Conservation (phyloP, 2,113 vertebrate genomes). For the Castor canadensis region DNA sequence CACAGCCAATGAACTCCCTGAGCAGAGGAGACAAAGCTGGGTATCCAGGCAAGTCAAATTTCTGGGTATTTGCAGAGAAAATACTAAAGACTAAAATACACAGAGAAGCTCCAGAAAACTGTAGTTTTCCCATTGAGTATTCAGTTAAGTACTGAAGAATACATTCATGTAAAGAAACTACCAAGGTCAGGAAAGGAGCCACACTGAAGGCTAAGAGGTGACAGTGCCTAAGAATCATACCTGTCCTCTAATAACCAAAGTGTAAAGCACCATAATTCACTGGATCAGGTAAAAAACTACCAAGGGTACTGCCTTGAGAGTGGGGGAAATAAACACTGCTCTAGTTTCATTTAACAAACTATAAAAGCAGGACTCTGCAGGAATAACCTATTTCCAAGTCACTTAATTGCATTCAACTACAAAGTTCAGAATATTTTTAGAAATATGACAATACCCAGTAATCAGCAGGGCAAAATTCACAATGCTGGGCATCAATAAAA, state of each 20-base stretch:
- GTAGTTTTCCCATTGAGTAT: not conserved
- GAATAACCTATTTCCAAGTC: not conserved
- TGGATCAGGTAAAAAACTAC: not conserved
- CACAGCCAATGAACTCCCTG: not conserved
- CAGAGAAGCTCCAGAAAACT: not conserved
- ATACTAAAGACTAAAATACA: not conserved
- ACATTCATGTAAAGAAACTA: not conserved
- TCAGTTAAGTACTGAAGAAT: not conserved
- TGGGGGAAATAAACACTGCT: not conserved
- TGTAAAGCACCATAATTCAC: not conserved
- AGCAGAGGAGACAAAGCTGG: not conserved
- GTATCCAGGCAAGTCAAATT: not conserved
- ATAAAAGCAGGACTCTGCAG: not conserved
- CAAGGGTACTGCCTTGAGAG: not conserved
- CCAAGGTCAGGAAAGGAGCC: not conserved
- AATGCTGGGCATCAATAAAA: not conserved
- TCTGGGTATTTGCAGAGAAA: not conserved
- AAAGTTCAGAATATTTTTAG: slow-evolving; percentile 21
- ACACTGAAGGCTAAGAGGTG: not conserved
- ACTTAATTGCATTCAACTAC: not conserved
- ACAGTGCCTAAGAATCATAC: not conserved
- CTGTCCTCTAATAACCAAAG: not conserved
- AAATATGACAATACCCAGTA: not conserved
- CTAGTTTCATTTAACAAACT: not conserved
- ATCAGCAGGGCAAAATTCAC: not conserved